Base-by-base conservation (phyloP, 2,113 vertebrate genomes). In the Sceloporus tristichus region DNA sequence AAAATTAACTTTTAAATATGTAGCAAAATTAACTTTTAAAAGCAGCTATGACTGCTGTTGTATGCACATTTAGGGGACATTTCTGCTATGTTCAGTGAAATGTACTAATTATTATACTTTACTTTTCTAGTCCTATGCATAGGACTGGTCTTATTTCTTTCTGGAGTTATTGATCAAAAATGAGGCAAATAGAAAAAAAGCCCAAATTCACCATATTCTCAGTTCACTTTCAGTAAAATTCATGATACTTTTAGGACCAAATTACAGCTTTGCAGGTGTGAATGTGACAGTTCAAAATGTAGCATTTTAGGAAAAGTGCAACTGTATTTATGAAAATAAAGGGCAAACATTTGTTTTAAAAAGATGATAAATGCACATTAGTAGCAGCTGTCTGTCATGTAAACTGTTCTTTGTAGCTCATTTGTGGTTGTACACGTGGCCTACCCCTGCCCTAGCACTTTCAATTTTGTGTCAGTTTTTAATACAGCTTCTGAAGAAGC, bases 291-390 rank as follows among this genome's bases (percentile, higher is more conserved):
- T 77, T 38, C 9, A 40, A 68, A 77, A 85, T 40, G 10, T 85
- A 78, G 16, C 40, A 53, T 18, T 78, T 21, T 40, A 53, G 40
- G 59, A 65, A 29, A 78, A n/a, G 19, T 23, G 21, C 29, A 80
- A 81, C 62, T 81, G 21, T 56, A 25, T 68, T 66, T 53, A 54
- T 79, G 40, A 84, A 76, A 76, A 40, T 85, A 76, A 21, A 74
- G 25, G 8, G 1, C 19, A 85, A 85, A 76, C 13, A 53, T 25
- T n/a, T 25, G 27, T 56, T 79, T n/a, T 79, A 70, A 16, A 53
- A 34, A 79, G 13, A 34, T 21, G 48, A 65, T 54, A 56, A 19
- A 70, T 70, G 29, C 29, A 68, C 11, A 68, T 65, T 86, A 25
- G 65, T 23, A 68, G 40, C 82, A 83, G 23, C 11, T 7, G 54